Percentiles rank a stretch among this genome's conserved stretches.
phyloP scores from a whole-genome alignment of 2,888 invertebrate genomes.

The Polyploca ridens region DNA sequence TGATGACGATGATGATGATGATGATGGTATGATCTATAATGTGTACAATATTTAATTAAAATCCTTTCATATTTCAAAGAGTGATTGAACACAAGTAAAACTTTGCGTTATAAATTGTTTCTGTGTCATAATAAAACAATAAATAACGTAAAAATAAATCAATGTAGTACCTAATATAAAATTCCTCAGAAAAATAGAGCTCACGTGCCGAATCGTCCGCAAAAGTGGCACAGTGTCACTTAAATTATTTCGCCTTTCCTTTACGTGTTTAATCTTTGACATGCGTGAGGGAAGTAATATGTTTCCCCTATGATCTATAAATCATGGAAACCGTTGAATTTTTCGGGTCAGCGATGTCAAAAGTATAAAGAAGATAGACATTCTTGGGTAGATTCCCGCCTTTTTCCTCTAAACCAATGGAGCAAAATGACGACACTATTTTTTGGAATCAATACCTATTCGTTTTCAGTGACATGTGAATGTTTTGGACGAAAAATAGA shows the following conservation, averaged over 20 bases:
- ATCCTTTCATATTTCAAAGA: too few species aligned
- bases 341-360: constrained; percentile 11
- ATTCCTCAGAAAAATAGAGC: not conserved
- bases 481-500: not conserved
- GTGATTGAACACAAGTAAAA: too few species aligned
- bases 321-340: constrained; percentile 12
- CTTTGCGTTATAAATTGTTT: too few species aligned
- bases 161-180: not conserved
- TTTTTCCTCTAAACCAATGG: constrained; percentile 11
- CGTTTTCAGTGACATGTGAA: not conserved
- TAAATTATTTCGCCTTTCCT: constrained; percentile 7
- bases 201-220: constrained; percentile 9
- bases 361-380: constrained; percentile 10
- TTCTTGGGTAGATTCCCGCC: constrained; percentile 3
- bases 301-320: constrained; percentile 9
- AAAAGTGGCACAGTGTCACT: constrained; percentile 5
- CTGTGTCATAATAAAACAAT: too few species aligned
- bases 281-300: constrained; percentile 10
- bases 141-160: too few species aligned
- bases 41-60: too few species aligned
- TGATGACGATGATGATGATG: too few species aligned
- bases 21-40: too few species aligned
- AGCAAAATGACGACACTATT: constrained; percentile 10
- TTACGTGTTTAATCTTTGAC: constrained; percentile 10
- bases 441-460: constrained; percentile 9